Percentiles rank a stretch among this genome's conserved stretches.
phyloP scores from a whole-genome alignment of 92 coral and sea anemone species.

The Epizoanthus scotinus region DNA sequence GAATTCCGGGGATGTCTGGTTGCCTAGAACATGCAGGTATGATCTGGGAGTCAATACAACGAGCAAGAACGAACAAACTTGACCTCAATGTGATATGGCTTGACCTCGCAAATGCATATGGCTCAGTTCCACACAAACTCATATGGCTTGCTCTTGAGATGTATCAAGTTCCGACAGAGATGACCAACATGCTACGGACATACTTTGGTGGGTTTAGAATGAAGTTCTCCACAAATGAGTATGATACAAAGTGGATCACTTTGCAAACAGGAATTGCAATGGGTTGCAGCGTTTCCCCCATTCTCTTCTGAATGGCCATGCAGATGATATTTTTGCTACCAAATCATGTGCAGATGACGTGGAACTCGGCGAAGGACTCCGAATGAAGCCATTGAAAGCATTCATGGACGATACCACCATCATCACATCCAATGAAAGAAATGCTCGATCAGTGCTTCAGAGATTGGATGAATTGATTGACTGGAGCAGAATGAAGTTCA shows the following conservation, averaged over 20 bases:
- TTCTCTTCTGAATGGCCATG: too few species aligned
- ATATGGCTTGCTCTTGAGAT: slow-evolving; percentile 5
- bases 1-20: slow-evolving; percentile 18
- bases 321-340: background rate
- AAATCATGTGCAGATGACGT: slow-evolving; percentile 2
- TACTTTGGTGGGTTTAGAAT: slow-evolving; percentile 17
- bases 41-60: slow-evolving; percentile 25
- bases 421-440: background rate
- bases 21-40: slow-evolving; percentile 9
- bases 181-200: slow-evolving; percentile 8
- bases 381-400: slow-evolving; percentile 26
- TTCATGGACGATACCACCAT: slow-evolving; percentile 23
- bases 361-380: slow-evolving; percentile 19
- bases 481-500: slow-evolving; percentile 6
- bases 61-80: slow-evolving; percentile 26
- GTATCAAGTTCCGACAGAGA: slow-evolving; percentile 11
- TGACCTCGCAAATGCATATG: slow-evolving; percentile 40
- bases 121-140: slow-evolving; percentile 29
- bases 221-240: background rate
- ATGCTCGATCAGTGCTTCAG: background rate
- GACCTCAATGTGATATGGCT: slow-evolving; percentile 36
- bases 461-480: background rate
- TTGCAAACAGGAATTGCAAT: too few species aligned
- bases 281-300: too few species aligned
- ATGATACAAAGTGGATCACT: too few species aligned